Evolutionary conservation across 2,797 vertebrate genomes (phyloP).

Genomic region (Sandelia bainsii): DNA sequence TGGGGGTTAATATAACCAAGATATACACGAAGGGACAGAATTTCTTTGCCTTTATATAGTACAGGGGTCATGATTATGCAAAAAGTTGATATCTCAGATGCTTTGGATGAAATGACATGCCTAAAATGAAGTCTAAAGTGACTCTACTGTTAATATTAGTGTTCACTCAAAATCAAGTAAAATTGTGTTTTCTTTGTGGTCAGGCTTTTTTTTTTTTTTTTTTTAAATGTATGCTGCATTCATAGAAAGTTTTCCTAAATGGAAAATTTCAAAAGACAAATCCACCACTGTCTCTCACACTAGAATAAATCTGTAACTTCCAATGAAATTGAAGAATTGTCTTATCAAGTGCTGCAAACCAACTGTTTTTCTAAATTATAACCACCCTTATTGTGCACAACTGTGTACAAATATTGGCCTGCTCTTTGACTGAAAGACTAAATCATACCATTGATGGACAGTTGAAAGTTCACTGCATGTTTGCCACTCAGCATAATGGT

Average conservation of each 20-base stretch:
- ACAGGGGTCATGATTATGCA: conserved; percentile 3
- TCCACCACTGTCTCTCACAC: neutral
- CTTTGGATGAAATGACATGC: neutral
- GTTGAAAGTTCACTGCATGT: neutral
- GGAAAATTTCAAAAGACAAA: too few relatives aligned
- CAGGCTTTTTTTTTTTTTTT: too few relatives aligned
- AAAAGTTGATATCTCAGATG: conserved; percentile 3
- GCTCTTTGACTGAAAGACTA: neutral
- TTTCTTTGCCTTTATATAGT: conserved; percentile 7
- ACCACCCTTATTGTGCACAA: neutral
- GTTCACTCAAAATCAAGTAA: neutral
- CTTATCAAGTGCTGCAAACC: neutral
- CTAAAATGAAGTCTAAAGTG: conserved; percentile 9
- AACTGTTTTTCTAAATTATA: neutral
- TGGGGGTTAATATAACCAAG: conserved; percentile 53
- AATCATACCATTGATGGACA: neutral
- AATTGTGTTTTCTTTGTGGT: neutral
- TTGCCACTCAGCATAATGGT: neutral
- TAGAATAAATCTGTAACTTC: neutral
- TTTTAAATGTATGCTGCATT: conserved; percentile 6
- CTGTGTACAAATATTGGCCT: neutral
- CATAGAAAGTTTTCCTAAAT: neutral
- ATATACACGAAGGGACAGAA: conserved; percentile 35
- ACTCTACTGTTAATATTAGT: neutral
- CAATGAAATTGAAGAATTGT: neutral